phyloP scores from a whole-genome alignment of 2,113 vertebrate species.

The Elephas maximus region DNA sequence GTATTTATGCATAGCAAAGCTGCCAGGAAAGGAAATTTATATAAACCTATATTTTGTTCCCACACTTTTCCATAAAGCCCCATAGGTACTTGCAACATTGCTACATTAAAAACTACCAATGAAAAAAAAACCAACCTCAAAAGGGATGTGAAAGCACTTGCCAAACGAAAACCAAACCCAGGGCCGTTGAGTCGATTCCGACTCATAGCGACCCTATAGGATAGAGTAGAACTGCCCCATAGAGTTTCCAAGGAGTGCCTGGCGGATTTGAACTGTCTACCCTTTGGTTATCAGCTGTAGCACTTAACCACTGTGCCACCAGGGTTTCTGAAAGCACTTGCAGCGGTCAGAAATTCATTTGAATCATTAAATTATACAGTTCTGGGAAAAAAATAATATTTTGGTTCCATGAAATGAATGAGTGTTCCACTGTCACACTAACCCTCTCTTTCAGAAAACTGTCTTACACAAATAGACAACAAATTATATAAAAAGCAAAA shows the following conservation, averaged over 20 bases:
- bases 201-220: no score
- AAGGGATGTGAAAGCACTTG: slow-evolving; percentile 16
- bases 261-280: no score
- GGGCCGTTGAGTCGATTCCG: no score
- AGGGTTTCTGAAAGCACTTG: not conserved
- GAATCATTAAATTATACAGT: not conserved
- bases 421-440: not conserved
- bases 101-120: slow-evolving; percentile 14
- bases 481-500: slow-evolving; percentile 16
- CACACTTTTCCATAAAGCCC: not conserved
- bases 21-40: not conserved
- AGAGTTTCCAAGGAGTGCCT: no score
- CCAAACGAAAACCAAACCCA: no score
- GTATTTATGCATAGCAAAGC: not conserved
- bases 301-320: no score
- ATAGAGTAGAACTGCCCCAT: no score
- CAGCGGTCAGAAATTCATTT: slow-evolving; percentile 50
- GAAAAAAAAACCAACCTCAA: not conserved
- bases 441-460: not conserved
- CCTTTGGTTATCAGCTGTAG: no score
- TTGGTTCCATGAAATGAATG: not conserved
- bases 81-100: slow-evolving; percentile 12
- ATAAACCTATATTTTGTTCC: not conserved
- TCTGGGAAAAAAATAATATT: slow-evolving; percentile 39
- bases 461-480: not conserved